Evolutionary conservation across 2,113 vertebrate genomes (phyloP).

Genomic region (Mesitornis unicolor): DNA sequence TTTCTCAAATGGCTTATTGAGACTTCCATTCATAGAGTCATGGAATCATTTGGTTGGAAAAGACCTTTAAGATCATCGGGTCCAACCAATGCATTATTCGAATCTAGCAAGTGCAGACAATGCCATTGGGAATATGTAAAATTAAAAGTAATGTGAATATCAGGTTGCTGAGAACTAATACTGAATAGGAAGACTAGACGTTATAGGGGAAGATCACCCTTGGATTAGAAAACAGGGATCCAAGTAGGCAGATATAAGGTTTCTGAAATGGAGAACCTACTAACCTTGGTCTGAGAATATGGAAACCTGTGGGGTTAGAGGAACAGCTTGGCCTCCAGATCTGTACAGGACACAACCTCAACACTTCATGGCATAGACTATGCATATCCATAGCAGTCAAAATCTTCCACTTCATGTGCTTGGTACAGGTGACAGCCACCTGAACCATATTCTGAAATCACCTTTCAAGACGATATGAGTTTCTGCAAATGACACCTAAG

Average conservation of each 20-base stretch:
- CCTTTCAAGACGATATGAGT: background rate
- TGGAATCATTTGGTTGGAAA: no score
- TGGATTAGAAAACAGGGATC: background rate
- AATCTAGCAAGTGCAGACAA: background rate
- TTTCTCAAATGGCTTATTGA: background rate
- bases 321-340: background rate
- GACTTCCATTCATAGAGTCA: background rate
- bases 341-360: background rate
- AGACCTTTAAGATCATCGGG: no score
- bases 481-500: background rate
- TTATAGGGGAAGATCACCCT: background rate
- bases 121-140: background rate
- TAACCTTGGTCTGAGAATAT: background rate
- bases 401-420: background rate
- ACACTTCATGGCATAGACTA: background rate
- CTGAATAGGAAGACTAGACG: background rate
- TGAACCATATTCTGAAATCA: background rate
- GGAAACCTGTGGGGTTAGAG: background rate
- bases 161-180: background rate
- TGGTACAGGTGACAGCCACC: background rate
- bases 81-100: background rate
- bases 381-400: background rate
- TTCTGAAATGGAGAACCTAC: background rate
- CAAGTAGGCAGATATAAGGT: background rate
- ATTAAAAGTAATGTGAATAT: background rate